Percentiles rank a stretch among this genome's conserved stretches.
phyloP scores from a whole-genome alignment of 2,888 invertebrate species.

The Zeuzera pyrina region DNA sequence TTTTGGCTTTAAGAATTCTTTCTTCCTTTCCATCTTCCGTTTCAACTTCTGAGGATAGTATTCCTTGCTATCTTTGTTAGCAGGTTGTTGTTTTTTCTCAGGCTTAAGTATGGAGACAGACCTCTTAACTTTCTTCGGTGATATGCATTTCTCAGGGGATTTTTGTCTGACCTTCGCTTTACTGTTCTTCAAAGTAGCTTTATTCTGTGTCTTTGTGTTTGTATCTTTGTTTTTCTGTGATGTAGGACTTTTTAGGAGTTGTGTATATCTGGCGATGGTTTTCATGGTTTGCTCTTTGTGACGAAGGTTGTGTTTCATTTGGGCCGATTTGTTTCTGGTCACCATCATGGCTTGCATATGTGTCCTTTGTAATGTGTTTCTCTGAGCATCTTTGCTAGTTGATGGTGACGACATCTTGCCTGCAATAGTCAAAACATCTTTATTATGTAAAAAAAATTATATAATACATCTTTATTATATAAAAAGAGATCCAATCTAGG shows the following conservation, averaged over 20 bases:
- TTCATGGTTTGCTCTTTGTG: slow-evolving; percentile 18
- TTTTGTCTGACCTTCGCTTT: neutral
- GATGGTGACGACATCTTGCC: neutral
- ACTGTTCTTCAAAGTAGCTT: too few relatives aligned
- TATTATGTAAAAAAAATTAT: too few relatives aligned
- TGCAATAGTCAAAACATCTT: neutral
- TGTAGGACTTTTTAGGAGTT: slow-evolving; percentile 17
- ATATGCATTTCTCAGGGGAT: neutral
- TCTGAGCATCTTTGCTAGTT: slow-evolving; percentile 7
- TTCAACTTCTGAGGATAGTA: slow-evolving; percentile 39
- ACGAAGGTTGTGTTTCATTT: slow-evolving; percentile 23
- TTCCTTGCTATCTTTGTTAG: slow-evolving; percentile 19
- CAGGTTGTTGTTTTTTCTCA: neutral
- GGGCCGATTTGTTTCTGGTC: slow-evolving; percentile 33
- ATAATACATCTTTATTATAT: too few relatives aligned
- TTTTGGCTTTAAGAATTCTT: slow-evolving; percentile 34
- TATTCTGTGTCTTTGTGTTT: slow-evolving; percentile 7
- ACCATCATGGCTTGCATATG: slow-evolving; percentile 28
- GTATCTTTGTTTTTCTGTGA: neutral
- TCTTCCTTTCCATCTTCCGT: slow-evolving; percentile 24
- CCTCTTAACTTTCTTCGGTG: neutral
- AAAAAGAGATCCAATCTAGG: too few relatives aligned
- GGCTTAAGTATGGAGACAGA: too few relatives aligned
- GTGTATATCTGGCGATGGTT: slow-evolving; percentile 14
- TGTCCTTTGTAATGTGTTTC: too few relatives aligned